Base-by-base conservation (phyloP, 2,888 invertebrate genomes). In the Cantharis flavilabris region DNA sequence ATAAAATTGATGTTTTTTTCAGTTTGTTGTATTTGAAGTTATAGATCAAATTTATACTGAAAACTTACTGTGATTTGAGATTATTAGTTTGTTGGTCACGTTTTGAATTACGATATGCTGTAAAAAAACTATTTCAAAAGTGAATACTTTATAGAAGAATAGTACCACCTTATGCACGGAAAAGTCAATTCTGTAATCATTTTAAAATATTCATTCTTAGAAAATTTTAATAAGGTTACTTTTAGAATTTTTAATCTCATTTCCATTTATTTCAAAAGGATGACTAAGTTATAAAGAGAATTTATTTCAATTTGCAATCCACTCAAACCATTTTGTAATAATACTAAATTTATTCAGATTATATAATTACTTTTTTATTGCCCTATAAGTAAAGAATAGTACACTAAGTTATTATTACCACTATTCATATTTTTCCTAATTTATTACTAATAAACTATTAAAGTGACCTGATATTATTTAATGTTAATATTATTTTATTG, bases 41-140 rank as follows among this genome's bases (percentile, higher is more conserved):
- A 70, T 75, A 73, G 78, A 75, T 72, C 67, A 70, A 75, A 75
- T 75, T 73, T 75, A 72, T 49, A 49, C 49, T 49, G 49, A 49
- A 49, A 49, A 49, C 49, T 49, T 49, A 72, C 72, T 78, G 80
- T 70, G 78, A 79, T 79, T 78, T 76, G 78, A 77, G 71, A 78
- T 78, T 76, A 82, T 82, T 81, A 80, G 80, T 74, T 81, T 81
- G 81, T 81, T 81, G 80, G 82, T 82, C 82, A 82, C 82, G 82
- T 82, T 80, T 80, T 80, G 82, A 80, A 82, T 81, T 81, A 80
- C 80, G 76, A 75, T 78, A 79, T 76, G 74, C 75, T 72, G 71
- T 73, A 49, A 75, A 76, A 73, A 76, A 74, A 76, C 79, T 76
- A 77, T 81, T 79, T 78, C 78, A 71, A 77, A 82, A 81, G 79